phyloP scores from a whole-genome alignment of 2,113 vertebrate species.

The Larimichthys crocea region DNA sequence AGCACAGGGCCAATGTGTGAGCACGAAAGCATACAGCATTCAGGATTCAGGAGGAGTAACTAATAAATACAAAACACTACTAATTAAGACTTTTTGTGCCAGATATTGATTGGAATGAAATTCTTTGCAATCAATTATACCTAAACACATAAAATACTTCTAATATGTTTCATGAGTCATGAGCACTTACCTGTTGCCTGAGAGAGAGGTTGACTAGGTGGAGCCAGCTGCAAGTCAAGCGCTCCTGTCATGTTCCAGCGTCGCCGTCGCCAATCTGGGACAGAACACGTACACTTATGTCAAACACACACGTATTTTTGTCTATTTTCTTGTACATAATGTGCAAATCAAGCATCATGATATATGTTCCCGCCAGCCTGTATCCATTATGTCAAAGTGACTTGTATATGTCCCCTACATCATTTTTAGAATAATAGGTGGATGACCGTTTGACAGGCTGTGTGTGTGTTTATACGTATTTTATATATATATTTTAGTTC shows the following conservation, averaged over 20 bases:
- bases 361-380: background rate
- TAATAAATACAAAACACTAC: no score
- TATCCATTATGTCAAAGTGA: no score
- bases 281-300: conserved; percentile 61
- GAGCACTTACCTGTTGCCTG: conserved; percentile 84
- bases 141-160: no score
- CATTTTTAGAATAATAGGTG: no score
- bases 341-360: background rate
- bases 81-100: background rate
- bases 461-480: background rate
- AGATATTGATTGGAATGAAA: background rate
- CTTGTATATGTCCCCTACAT: no score
- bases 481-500: no score
- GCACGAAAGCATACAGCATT: background rate
- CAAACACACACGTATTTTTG: background rate
- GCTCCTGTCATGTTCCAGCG: conserved; percentile 80
- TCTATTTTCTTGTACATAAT: background rate
- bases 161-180: background rate
- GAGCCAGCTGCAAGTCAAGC: conserved; percentile 90
- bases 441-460: no score
- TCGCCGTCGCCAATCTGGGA: conserved; percentile 90
- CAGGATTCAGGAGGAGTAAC: background rate
- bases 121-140: background rate
- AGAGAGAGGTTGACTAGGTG: conserved; percentile 87
- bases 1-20: background rate